These are phyloP conservation scores for Aplidium turbinatum DNA, from an alignment of 23 tunicate genomes.

Conservation along the genomic window DNA sequence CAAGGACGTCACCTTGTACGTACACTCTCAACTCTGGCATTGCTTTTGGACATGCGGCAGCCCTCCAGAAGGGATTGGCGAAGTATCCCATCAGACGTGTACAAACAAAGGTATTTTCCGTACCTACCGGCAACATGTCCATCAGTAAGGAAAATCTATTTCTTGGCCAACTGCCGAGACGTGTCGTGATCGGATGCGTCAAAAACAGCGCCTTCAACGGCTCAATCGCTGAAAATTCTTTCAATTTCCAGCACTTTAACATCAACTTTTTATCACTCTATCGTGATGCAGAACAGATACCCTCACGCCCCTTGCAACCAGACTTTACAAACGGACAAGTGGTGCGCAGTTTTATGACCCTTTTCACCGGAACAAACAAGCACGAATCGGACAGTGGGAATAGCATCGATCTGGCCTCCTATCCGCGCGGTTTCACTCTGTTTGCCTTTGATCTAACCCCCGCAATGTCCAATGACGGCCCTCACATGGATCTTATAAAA, in stretches of 20 bases:
- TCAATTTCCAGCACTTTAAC: constrained; percentile 35
- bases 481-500: constrained; percentile 7
- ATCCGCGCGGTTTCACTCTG: constrained; percentile 19
- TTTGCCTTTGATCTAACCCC: constrained; percentile 24
- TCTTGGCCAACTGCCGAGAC: constrained; percentile 28
- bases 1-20: constrained; percentile 8
- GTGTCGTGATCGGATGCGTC: constrained; percentile 21
- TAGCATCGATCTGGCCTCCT: constrained; percentile 12
- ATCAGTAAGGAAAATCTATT: constrained; percentile 32
- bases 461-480: background rate
- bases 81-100: constrained; percentile 4
- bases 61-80: background rate
- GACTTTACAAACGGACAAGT: constrained; percentile 16
- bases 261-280: constrained; percentile 12
- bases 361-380: constrained; percentile 24
- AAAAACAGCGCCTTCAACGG: constrained; percentile 31
- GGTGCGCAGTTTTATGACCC: constrained; percentile 13
- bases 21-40: constrained; percentile 12
- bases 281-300: constrained; percentile 16
- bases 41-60: constrained; percentile 27
- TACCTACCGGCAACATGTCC: constrained; percentile 11
- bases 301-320: constrained; percentile 8
- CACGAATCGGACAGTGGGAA: background rate
- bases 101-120: background rate
- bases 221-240: constrained; percentile 13